Evolutionary conservation across 2,888 invertebrate genomes (phyloP), one percentile per base, ranked within the genome.

Genomic region (Macaria notata): DNA sequence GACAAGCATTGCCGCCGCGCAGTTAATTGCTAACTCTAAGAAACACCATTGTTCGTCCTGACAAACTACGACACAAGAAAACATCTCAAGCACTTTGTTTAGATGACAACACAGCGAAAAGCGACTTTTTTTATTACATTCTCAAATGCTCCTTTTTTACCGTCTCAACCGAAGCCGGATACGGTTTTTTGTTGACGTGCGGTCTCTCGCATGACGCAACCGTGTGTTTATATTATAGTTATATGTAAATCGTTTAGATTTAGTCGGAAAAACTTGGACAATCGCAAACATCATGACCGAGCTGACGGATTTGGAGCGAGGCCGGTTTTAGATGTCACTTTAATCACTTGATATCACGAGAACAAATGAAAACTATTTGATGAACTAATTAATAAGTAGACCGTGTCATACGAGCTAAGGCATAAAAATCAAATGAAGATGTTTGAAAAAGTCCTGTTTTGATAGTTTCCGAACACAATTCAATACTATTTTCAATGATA

Each of bases 121-220:
- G 48, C 38, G 49, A 29, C 43, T 53, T 41, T 56, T n/a, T 56
- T 59, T 56, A 54, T 44, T 6, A 3, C 31, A 47, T 54, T 30
- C 53, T 59, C 59, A 50, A 66, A 66, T 74, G 69, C 68, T 68
- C 66, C 70, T 78, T 80, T 81, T 79, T 79, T 76, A 71, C 70
- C 65, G 65, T 68, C 66, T 77, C 73, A 69, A 68, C 66, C 75
- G 60, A 71, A 88, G 81, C 87, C 88, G 88, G 88, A 88, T 88
- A 77, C 79, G 72, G 63, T 78, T 82, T 86, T 83, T 82, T 77
- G 77, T 71, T 59, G 57, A 75, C 75, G 73, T 73, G 73, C 73
- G 63, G 71, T 66, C 68, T 68, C 65, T 57, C 49, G 69, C 69
- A 71, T 88, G 88, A 88, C 85, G 88, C 69, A 82, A 88, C 68